Percentiles rank a stretch among this genome's conserved stretches.
These are phyloP conservation scores for Toxotes lorentzi DNA, from an alignment of 2,797 vertebrate species.

Conservation along the genomic window DNA sequence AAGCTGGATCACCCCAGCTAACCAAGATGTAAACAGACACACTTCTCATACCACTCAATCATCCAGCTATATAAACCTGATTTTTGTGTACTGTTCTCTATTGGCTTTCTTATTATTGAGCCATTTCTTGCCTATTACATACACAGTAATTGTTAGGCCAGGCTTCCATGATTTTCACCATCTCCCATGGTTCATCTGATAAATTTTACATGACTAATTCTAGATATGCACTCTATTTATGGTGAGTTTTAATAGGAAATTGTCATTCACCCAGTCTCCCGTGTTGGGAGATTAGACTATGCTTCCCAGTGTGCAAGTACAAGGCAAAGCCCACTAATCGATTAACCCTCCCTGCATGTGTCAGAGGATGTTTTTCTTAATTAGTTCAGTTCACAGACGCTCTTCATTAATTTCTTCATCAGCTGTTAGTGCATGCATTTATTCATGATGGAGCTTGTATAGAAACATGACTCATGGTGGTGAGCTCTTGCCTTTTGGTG, in stretches of 20 bases:
- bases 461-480: slow-evolving; percentile 72
- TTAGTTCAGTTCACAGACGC: slow-evolving; percentile 70
- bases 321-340: slow-evolving; percentile 69
- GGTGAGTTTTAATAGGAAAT: slow-evolving; percentile 60
- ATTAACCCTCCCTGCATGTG: slow-evolving; percentile 68
- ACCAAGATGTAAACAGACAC: not conserved
- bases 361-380: slow-evolving; percentile 76
- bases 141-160: slow-evolving; percentile 4
- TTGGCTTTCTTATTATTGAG: not conserved
- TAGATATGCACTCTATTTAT: slow-evolving; percentile 58
- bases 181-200: slow-evolving; percentile 43
- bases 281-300: slow-evolving; percentile 54
- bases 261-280: slow-evolving; percentile 60
- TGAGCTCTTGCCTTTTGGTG: slow-evolving; percentile 41
- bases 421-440: slow-evolving; percentile 65
- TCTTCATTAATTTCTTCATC: slow-evolving; percentile 74
- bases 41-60: not conserved
- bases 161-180: slow-evolving; percentile 23
- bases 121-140: slow-evolving; percentile 25
- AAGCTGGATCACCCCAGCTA: not conserved
- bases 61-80: slow-evolving; percentile 1
- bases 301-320: slow-evolving; percentile 64
- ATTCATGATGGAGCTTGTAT: slow-evolving; percentile 65
- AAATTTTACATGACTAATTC: slow-evolving; percentile 57
- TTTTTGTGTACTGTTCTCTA: not conserved